Percentiles rank a stretch among this genome's conserved stretches.
phyloP scores from a whole-genome alignment of 2,113 vertebrate species.

The Melanerpes aurifrons region DNA sequence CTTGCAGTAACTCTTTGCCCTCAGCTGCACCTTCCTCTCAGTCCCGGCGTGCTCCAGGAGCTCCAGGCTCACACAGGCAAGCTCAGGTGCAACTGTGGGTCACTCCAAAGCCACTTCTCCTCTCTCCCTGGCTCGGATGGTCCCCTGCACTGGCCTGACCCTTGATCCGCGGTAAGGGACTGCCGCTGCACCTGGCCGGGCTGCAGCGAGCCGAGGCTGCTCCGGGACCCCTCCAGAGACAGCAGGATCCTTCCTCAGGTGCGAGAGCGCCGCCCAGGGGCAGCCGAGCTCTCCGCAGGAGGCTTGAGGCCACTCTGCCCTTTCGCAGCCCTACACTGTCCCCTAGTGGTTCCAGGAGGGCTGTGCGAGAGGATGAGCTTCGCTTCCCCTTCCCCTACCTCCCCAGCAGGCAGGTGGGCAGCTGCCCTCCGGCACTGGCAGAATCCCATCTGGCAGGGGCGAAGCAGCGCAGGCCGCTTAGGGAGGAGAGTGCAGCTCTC shows the following conservation, averaged over 20 bases:
- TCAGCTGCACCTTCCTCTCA: not conserved
- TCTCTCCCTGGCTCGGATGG: rapidly evolving
- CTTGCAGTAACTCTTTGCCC: not conserved
- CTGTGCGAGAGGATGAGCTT: not conserved
- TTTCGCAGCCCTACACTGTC: not conserved
- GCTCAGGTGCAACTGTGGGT: not conserved
- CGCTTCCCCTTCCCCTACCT: not conserved
- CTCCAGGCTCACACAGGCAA: not conserved
- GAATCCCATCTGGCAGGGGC: not conserved
- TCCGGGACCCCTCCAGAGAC: not conserved
- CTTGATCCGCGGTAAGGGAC: too few species aligned
- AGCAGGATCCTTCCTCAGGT: not conserved
- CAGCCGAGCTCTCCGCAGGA: too few species aligned
- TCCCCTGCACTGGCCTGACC: not conserved
- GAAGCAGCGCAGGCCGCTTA: not conserved
- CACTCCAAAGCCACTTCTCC: too few species aligned
- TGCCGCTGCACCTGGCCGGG: not conserved
- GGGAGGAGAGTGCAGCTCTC: not conserved
- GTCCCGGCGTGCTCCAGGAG: not conserved
- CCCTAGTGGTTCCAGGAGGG: not conserved
- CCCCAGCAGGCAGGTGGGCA: not conserved
- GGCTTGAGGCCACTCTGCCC: not conserved
- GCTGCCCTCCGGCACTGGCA: not conserved
- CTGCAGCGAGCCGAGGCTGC: not conserved
- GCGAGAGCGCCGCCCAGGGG: not conserved